Evolutionary conservation across 1,140 invertebrate species (phyloP), one percentile per base, ranked within the genome.

Genomic region (Heliconius eleuchia): DNA sequence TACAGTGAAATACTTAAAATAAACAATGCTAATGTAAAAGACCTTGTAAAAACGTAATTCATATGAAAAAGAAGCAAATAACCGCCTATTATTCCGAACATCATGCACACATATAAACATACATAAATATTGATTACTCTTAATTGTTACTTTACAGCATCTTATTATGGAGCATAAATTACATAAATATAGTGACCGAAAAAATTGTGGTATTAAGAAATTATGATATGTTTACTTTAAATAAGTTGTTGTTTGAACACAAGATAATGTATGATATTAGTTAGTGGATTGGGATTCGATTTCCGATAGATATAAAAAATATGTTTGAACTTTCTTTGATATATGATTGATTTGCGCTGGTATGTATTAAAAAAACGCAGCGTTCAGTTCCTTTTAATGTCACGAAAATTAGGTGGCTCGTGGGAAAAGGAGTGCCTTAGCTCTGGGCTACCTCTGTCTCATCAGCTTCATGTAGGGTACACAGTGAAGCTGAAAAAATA

Each of bases 91-190:
- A 66, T 66, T 66, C 4, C 4, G 60, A 66, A 66, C 23, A 66
- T 30, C 60, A 66, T 66, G n/a, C 13, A 11, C 3, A 27, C 57
- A 66, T 1, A 66, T 27, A 66, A 16, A 66, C 60, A 66, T 27
- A 66, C 60, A 66, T 66, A 66, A 66, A 66, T 30, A 66, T 66
- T 66, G 60, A 66, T 66, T 30, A n/a, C 60, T 66, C 27, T 66
- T 66, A 66, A 66, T 66, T 66, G 1, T 66, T 23, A 30, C 60
- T 66, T 13, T 66, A 9, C 60, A 66, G 60, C 27, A 66, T 66
- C 60, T 66, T 11, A 66, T 66, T 66, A 66, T 66, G 60, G 60
- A 30, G 2, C 27, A 66, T 66, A 66, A 66, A 66, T 66, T 66
- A 66, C 11, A 2, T 66, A 66, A 30, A 66, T 66, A 30, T 4